Evolutionary conservation across 2,113 vertebrate species (phyloP).

Genomic region (Elephas maximus): DNA sequence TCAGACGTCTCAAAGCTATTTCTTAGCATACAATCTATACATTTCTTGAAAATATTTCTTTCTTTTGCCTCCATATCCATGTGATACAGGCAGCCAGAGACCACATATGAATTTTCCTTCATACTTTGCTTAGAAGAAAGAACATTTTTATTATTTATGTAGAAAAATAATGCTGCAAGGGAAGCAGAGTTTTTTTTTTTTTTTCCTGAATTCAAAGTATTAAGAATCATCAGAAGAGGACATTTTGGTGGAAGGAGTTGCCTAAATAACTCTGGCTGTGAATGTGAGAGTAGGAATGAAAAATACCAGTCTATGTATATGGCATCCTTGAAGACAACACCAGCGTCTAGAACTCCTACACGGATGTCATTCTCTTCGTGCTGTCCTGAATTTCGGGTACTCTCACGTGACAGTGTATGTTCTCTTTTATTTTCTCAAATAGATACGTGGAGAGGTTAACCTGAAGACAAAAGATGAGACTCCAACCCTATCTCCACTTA

Average conservation of each 20-base stretch:
- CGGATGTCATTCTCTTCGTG: background rate
- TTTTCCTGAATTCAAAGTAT: background rate
- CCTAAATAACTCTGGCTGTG: background rate
- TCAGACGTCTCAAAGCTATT: background rate
- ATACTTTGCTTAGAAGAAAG: background rate
- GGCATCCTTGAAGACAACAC: background rate
- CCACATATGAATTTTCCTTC: background rate
- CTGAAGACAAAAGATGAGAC: background rate
- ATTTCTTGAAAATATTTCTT: slow-evolving; percentile 6
- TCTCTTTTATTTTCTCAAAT: background rate
- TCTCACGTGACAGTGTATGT: background rate
- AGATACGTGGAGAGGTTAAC: background rate
- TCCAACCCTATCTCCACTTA: background rate
- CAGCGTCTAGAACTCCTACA: background rate
- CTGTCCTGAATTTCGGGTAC: background rate
- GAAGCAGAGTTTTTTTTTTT: background rate
- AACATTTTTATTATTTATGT: background rate
- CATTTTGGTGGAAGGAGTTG: background rate
- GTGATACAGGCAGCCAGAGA: background rate
- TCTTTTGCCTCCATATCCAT: background rate
- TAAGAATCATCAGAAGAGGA: background rate
- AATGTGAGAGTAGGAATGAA: background rate
- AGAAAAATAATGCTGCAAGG: background rate
- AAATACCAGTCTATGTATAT: background rate
- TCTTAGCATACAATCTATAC: background rate